Conservation (phyloP, 2,888 invertebrate genomes). For the Chironomus tentans region DNA sequence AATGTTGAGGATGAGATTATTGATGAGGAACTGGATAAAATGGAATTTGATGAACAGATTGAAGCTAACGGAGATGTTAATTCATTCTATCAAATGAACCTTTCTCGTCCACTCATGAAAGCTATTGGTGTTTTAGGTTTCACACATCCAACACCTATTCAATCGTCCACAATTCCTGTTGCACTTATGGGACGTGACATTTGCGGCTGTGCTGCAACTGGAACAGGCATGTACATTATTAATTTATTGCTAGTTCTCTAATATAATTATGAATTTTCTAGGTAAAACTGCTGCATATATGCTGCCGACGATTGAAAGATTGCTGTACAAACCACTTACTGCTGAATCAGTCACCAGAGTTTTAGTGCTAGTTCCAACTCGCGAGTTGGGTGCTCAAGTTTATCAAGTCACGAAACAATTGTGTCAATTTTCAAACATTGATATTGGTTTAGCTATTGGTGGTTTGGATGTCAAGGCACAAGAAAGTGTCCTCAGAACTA, state of each 20-base stretch:
- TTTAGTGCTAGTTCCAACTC: slow-evolving; percentile 88
- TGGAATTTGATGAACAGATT: slow-evolving; percentile 39
- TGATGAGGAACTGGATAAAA: slow-evolving; percentile 35
- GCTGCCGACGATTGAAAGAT: slow-evolving; percentile 89
- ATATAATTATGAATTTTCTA: slow-evolving; percentile 40
- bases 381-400: slow-evolving; percentile 92
- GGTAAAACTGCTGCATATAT: slow-evolving; percentile 99
- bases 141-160: slow-evolving; percentile 93
- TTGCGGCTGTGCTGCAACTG: slow-evolving; percentile 98
- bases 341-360: slow-evolving; percentile 67
- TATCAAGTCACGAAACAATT: slow-evolving; percentile 89
- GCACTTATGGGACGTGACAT: slow-evolving; percentile 88
- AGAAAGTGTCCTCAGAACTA: slow-evolving; percentile 73
- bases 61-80: slow-evolving; percentile 54
- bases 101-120: slow-evolving; percentile 87
- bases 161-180: slow-evolving; percentile 88
- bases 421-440: slow-evolving; percentile 74
- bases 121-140: slow-evolving; percentile 82
- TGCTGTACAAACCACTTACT: slow-evolving; percentile 74
- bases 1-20: slow-evolving; percentile 43
- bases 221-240: too few relatives aligned
- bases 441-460: slow-evolving; percentile 77
- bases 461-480: slow-evolving; percentile 76
- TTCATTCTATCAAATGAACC: slow-evolving; percentile 90
- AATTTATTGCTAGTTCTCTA: too few relatives aligned